Conservation (phyloP, 2,113 vertebrate genomes). For the Cryptomyrus ogoouensis region DNA sequence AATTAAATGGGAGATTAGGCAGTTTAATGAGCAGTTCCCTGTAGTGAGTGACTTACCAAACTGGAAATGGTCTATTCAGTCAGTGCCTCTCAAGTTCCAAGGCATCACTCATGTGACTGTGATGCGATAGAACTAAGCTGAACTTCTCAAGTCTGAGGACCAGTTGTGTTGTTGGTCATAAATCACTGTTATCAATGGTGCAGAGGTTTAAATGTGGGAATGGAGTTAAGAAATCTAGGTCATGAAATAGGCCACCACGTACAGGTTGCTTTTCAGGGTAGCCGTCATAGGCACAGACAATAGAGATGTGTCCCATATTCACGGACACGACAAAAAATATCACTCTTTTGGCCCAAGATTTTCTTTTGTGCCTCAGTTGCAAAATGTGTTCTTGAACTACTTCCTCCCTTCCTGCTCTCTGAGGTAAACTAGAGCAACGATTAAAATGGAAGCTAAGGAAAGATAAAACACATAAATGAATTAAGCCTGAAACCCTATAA, state of each 20-base stretch:
- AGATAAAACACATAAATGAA: background rate
- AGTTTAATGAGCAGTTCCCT: background rate
- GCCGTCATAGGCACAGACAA: constrained; percentile 9
- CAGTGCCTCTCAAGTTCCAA: background rate
- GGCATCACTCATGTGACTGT: background rate
- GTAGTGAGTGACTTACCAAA: background rate
- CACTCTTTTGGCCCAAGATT: constrained; percentile 3
- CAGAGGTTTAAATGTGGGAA: constrained; percentile 3
- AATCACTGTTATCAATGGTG: constrained; percentile 20
- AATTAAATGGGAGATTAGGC: constrained; percentile 9
- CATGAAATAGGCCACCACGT: constrained; percentile 20
- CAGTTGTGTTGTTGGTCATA: constrained; percentile 18
- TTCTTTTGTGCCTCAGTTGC: background rate
- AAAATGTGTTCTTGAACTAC: background rate
- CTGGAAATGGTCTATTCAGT: background rate
- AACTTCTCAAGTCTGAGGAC: background rate
- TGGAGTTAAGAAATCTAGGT: constrained; percentile 21
- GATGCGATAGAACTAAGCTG: background rate
- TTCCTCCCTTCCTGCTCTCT: background rate
- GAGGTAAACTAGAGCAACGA: background rate
- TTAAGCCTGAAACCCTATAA: background rate
- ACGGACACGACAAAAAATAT: background rate
- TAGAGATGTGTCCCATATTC: constrained; percentile 12
- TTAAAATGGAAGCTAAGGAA: background rate
- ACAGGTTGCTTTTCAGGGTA: constrained; percentile 4